A percentile compares a stretch with the other conserved stretches of the same genome.
Evolutionary conservation across 2,113 vertebrate species (phyloP).

Genomic region (Tylochromis polylepis): DNA sequence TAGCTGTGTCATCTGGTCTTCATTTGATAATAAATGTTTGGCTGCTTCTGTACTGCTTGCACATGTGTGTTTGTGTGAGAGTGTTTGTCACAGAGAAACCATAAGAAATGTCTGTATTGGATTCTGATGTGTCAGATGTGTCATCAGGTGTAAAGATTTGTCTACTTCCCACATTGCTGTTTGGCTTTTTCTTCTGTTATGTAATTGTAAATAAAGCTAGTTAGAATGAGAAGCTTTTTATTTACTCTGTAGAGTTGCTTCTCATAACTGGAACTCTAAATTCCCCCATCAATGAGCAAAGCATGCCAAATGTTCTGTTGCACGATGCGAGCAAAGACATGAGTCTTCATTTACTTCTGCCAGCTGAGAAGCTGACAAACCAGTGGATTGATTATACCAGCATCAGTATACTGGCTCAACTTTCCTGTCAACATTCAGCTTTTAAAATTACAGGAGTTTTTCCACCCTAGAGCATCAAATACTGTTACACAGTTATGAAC

Average conservation of each 20-base stretch:
- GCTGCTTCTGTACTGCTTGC: constrained; percentile 42
- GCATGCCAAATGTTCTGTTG: background rate
- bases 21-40: constrained; percentile 54
- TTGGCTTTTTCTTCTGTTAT: background rate
- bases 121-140: background rate
- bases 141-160: background rate
- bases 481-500: background rate
- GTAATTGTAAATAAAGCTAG: background rate
- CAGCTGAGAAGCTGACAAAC: background rate
- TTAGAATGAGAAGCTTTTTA: background rate
- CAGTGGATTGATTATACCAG: background rate
- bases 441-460: background rate
- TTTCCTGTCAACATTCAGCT: background rate
- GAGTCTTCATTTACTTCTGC: background rate
- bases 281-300: background rate
- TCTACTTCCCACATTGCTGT: background rate
- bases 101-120: background rate
- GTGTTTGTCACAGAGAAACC: background rate
- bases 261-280: background rate
- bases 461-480: background rate
- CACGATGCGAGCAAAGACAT: background rate
- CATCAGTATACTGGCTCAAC: background rate
- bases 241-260: background rate
- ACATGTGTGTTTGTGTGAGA: background rate
- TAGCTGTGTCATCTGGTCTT: constrained; percentile 61